phyloP scores from a whole-genome alignment of 1,140 invertebrate genomes.

The Sminthurides bifidus region DNA sequence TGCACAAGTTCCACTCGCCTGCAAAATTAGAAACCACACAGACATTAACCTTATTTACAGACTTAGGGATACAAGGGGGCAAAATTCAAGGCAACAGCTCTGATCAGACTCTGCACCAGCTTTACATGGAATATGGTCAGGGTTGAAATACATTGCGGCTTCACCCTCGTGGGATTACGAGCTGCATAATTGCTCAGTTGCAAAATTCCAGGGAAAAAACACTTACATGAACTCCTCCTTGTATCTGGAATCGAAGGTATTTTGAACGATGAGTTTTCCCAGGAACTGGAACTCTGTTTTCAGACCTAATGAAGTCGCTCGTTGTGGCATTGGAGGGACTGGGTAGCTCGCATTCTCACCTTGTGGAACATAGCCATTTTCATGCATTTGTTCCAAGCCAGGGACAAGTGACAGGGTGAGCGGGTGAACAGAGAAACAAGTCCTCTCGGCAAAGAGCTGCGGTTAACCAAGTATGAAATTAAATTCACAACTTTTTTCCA shows the following conservation, averaged over 20 bases:
- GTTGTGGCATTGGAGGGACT: neutral
- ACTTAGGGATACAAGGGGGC: neutral
- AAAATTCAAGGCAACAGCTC: too few species aligned
- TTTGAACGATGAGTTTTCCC: constrained; percentile 3
- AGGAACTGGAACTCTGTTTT: neutral
- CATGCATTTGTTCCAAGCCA: too few species aligned
- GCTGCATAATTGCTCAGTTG: neutral
- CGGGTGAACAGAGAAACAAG: neutral
- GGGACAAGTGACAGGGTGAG: neutral
- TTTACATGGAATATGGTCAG: neutral
- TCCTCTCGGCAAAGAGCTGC: neutral
- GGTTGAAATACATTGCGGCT: neutral
- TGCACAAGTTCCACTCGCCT: constrained; percentile 1
- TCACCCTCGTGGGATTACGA: neutral
- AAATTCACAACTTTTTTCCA: neutral
- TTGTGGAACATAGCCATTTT: too few species aligned
- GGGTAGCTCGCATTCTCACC: neutral
- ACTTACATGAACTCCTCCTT: constrained; percentile 8
- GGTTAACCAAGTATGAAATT: neutral
- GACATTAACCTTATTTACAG: neutral
- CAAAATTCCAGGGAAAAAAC: neutral
- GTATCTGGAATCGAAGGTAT: constrained; percentile 1
- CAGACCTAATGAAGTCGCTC: neutral
- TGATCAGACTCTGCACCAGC: too few species aligned
- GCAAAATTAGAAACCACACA: neutral